These are phyloP conservation scores for Drosophila subsilvestris DNA, from an alignment of 2,888 invertebrate genomes.

Conservation along the genomic window DNA sequence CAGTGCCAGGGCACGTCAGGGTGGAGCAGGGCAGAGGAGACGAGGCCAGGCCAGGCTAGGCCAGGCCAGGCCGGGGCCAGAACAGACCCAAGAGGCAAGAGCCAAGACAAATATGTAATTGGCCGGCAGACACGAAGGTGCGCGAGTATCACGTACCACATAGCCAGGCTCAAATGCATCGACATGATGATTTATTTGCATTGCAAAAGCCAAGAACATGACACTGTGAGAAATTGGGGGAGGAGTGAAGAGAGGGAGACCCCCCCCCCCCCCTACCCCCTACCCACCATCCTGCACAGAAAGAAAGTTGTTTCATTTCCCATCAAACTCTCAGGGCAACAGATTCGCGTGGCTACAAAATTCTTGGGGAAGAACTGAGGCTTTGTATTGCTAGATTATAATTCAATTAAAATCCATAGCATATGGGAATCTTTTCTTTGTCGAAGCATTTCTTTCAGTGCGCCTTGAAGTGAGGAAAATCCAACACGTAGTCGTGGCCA, in stretches of 20 bases:
- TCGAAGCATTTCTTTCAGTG: slow-evolving; percentile 21
- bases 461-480: slow-evolving; percentile 12
- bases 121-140: slow-evolving; percentile 49
- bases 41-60: slow-evolving; percentile 1
- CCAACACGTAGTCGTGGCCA: slow-evolving; percentile 64
- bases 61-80: background rate
- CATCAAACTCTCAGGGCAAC: too few relatives aligned
- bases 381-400: too few relatives aligned
- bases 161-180: slow-evolving; percentile 62
- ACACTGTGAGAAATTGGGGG: slow-evolving; percentile 32
- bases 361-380: too few relatives aligned
- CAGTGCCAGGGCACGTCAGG: slow-evolving; percentile 60
- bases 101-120: slow-evolving; percentile 72
- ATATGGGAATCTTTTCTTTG: background rate
- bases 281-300: too few relatives aligned
- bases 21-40: background rate
- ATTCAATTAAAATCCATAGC: too few relatives aligned
- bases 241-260: background rate
- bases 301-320: background rate
- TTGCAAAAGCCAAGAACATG: slow-evolving; percentile 62
- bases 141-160: slow-evolving; percentile 49
- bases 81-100: slow-evolving; percentile 16
- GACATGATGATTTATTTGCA: slow-evolving; percentile 82
- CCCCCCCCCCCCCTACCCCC: too few relatives aligned
- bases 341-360: too few relatives aligned